Evolutionary conservation across 2,113 vertebrate genomes (phyloP).

Genomic region (Bos javanicus): DNA sequence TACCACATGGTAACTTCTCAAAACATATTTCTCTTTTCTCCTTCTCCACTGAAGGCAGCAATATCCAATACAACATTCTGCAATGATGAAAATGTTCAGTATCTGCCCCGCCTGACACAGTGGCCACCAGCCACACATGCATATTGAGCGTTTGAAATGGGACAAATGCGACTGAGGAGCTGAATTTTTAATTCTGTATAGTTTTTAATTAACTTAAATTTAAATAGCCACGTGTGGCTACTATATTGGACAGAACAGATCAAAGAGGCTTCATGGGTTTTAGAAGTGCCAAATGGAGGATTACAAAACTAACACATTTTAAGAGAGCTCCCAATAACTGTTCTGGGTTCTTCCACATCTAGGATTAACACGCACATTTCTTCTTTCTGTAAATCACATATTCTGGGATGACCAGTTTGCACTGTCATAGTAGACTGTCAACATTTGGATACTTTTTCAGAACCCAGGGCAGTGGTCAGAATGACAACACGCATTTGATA

Average conservation of each 20-base stretch:
- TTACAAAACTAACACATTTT: neutral
- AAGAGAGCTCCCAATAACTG: neutral
- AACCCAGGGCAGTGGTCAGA: neutral
- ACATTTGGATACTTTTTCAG: neutral
- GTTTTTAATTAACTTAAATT: neutral
- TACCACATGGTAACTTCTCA: neutral
- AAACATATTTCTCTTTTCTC: neutral
- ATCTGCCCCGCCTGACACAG: neutral
- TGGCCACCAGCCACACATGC: neutral
- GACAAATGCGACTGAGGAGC: neutral
- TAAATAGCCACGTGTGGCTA: neutral
- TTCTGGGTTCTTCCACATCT: neutral
- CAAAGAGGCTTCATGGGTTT: neutral
- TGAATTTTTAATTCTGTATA: neutral
- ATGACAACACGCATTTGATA: neutral
- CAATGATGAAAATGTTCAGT: neutral
- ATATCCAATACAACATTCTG: neutral
- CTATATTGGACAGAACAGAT: neutral
- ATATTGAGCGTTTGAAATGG: neutral
- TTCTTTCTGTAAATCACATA: neutral
- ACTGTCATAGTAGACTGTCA: neutral
- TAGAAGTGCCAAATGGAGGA: neutral
- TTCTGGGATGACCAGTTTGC: neutral
- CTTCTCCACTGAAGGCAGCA: neutral
- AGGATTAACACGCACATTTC: neutral